These are phyloP conservation scores for Salvelinus alpinus DNA, from an alignment of 2,113 vertebrate species.

Conservation along the genomic window DNA sequence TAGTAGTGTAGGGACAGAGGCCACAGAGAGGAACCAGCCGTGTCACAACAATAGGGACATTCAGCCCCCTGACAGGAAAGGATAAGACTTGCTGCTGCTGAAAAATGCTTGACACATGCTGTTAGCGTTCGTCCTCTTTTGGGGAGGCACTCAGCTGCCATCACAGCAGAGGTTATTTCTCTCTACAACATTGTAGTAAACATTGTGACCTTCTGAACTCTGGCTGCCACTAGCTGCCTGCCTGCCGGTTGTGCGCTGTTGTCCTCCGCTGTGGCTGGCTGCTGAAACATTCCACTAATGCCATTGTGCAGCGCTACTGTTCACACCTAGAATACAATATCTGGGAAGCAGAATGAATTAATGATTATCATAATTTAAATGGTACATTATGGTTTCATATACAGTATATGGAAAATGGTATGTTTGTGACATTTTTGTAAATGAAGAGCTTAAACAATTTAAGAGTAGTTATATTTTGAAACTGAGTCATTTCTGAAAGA, in stretches of 20 bases:
- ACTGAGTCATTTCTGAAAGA: no score
- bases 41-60: constrained; percentile 22
- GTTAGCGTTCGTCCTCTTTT: constrained; percentile 30
- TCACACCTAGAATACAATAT: no score
- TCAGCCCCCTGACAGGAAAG: constrained; percentile 32
- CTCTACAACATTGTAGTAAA: constrained; percentile 34
- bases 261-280: background rate
- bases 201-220: constrained; percentile 41
- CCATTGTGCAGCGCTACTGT: background rate
- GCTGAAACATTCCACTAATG: constrained; percentile 35
- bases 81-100: constrained; percentile 25
- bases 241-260: background rate
- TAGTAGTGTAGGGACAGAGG: background rate
- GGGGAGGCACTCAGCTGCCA: constrained; percentile 28
- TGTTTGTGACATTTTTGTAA: no score
- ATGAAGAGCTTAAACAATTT: no score
- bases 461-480: no score
- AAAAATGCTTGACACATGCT: constrained; percentile 54
- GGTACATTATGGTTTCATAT: no score
- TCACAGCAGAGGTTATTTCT: constrained; percentile 38
- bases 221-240: constrained; percentile 15
- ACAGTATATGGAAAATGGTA: no score
- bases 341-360: no score
- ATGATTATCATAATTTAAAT: no score
- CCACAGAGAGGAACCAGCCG: background rate